A percentile compares a stretch with the other conserved stretches of the same genome.
Conservation (phyloP, 2,888 invertebrate species). For the Stomorhina lunata region DNA sequence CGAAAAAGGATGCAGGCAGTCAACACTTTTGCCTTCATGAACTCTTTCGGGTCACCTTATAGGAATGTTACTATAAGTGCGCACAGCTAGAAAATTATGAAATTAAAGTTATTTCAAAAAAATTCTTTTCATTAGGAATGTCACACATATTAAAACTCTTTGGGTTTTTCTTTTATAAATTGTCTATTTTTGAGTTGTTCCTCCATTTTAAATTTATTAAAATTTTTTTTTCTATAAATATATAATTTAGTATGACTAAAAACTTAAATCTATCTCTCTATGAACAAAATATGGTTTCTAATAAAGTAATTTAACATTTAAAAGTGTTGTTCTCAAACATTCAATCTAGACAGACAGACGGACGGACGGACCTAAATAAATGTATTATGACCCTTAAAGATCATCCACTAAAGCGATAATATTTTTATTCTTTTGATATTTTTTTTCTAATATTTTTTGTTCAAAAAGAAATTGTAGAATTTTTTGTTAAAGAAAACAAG, state of each 20-base stretch:
- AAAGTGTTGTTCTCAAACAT: neutral
- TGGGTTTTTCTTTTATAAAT: constrained; percentile 3
- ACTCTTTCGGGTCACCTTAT: constrained; percentile 23
- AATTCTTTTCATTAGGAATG: constrained; percentile 40
- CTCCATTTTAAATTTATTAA: constrained; percentile 40
- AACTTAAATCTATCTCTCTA: constrained; percentile 15
- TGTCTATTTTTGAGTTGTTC: neutral
- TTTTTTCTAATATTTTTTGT: neutral
- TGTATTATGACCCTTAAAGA: constrained; percentile 55
- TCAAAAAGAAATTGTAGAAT: neutral
- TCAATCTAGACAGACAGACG: too few species aligned
- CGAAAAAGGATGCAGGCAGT: constrained; percentile 14
- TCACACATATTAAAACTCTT: constrained; percentile 50
- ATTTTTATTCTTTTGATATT: neutral
- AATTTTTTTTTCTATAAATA: neutral
- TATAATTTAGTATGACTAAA: constrained; percentile 19
- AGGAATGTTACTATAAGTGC: neutral
- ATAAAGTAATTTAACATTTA: constrained; percentile 15
- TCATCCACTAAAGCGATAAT: constrained; percentile 45
- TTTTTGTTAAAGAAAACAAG: neutral
- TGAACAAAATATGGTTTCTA: constrained; percentile 17
- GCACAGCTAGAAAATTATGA: constrained; percentile 44
- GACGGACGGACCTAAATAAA: constrained; percentile 11
- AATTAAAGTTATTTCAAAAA: constrained; percentile 32
- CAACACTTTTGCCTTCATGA: constrained; percentile 36